These are phyloP conservation scores for Cyprinodon tularosa DNA, from an alignment of 2,113 vertebrate species.

Conservation along the genomic window DNA sequence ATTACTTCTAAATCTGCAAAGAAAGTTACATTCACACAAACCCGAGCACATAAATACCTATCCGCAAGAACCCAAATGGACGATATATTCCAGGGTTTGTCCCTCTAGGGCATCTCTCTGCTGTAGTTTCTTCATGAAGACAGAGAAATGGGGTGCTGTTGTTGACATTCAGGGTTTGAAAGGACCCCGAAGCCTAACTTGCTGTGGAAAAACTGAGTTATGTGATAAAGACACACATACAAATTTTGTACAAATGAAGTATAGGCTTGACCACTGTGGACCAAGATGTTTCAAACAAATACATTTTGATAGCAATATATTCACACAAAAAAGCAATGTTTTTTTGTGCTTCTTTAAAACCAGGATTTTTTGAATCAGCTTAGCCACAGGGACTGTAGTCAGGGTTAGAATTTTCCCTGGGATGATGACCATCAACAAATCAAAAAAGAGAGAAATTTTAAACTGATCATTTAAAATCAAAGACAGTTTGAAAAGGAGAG, in stretches of 20 bases:
- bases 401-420: constrained; percentile 63
- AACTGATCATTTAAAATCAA: constrained; percentile 5
- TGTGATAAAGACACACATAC: constrained; percentile 98
- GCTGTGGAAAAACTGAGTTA: constrained; percentile 99
- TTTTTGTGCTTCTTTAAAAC: too few species aligned
- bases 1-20: constrained; percentile 90
- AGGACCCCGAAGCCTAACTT: constrained; percentile 96
- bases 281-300: constrained; percentile 84
- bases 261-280: constrained; percentile 87
- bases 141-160: constrained; percentile 90
- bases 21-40: constrained; percentile 99
- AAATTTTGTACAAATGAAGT: constrained; percentile 89
- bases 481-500: constrained; percentile 11
- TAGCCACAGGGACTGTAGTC: constrained; percentile 38
- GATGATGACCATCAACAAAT: constrained; percentile 4
- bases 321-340: background rate
- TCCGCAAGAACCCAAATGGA: constrained; percentile 99
- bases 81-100: constrained; percentile 97
- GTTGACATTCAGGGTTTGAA: constrained; percentile 94
- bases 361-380: constrained; percentile 45
- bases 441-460: background rate
- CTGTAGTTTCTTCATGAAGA: constrained; percentile 93
- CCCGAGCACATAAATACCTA: constrained; percentile 99
- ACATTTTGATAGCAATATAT: background rate
- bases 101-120: constrained; percentile 98